Conservation (phyloP, 2,888 invertebrate species). For the Dioctria rufipes region DNA sequence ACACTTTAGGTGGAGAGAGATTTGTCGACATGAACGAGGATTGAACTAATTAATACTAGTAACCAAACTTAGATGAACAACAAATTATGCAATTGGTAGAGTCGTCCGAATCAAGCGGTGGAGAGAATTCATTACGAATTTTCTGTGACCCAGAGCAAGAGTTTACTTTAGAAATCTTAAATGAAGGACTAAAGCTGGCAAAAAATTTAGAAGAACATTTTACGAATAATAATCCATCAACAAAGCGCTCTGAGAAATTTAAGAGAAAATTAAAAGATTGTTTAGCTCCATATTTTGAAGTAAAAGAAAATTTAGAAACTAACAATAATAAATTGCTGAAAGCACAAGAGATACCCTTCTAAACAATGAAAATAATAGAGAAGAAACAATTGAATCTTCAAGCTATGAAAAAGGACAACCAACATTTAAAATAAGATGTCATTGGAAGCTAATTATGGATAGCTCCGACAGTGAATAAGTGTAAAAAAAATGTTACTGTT, state of each 20-base stretch:
- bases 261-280: constrained; percentile 27
- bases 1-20: constrained; percentile 33
- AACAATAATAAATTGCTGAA: constrained; percentile 31
- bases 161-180: constrained; percentile 18
- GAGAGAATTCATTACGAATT: constrained; percentile 16
- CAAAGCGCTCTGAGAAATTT: constrained; percentile 40
- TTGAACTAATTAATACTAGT: constrained; percentile 31
- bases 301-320: constrained; percentile 26
- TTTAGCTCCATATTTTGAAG: constrained; percentile 39
- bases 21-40: constrained; percentile 25
- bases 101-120: constrained; percentile 10
- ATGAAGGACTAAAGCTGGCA: constrained; percentile 25
- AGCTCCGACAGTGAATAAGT: constrained; percentile 24
- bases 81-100: constrained; percentile 13
- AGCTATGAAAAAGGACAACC: constrained; percentile 10
- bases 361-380: constrained; percentile 44
- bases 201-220: constrained; percentile 30
- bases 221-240: constrained; percentile 40
- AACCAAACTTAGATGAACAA: constrained; percentile 27
- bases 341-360: constrained; percentile 34
- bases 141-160: constrained; percentile 10
- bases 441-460: constrained; percentile 25
- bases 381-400: constrained; percentile 40
- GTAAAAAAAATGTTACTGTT: constrained; percentile 3
- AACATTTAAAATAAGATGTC: constrained; percentile 27